phyloP scores from a whole-genome alignment of 2,888 invertebrate genomes.

The Drosophila subquinaria region DNA sequence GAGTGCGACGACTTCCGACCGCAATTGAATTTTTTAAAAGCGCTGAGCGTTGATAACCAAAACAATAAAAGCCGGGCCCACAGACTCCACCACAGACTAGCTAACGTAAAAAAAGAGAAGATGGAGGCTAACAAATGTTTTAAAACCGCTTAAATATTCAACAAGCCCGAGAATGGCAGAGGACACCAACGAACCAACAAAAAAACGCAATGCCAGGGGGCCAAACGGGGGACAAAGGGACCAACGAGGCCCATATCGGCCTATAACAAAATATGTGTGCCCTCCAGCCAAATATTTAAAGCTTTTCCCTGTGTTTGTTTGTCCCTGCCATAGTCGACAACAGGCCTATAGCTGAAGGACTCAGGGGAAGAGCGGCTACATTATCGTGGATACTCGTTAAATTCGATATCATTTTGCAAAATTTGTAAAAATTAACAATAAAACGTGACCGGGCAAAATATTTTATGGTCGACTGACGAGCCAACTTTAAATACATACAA shows the following conservation, averaged over 20 bases:
- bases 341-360: conserved; percentile 19
- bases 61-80: conserved; percentile 73
- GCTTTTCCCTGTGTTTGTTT: conserved; percentile 17
- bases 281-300: conserved; percentile 59
- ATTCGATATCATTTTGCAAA: conserved; percentile 71
- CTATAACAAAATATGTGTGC: conserved; percentile 78
- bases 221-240: conserved; percentile 9
- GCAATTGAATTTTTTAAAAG: conserved; percentile 82
- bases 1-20: conserved; percentile 82
- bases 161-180: conserved; percentile 60
- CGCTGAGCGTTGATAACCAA: conserved; percentile 82
- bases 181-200: conserved; percentile 16
- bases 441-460: conserved; percentile 79
- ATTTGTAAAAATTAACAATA: conserved; percentile 78
- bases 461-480: conserved; percentile 53
- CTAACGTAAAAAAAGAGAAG: conserved; percentile 12
- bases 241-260: conserved; percentile 66
- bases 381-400: conserved; percentile 61
- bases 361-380: conserved; percentile 40
- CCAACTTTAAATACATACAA: conserved; percentile 40
- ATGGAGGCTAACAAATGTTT: conserved; percentile 68
- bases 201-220: conserved; percentile 44
- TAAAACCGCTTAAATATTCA: conserved; percentile 81
- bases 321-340: conserved; percentile 13
- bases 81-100: conserved; percentile 49